A percentile compares a stretch with the other conserved stretches of the same genome.
Conservation (phyloP, 2,797 vertebrate species). For the Pempheris klunzingeri region DNA sequence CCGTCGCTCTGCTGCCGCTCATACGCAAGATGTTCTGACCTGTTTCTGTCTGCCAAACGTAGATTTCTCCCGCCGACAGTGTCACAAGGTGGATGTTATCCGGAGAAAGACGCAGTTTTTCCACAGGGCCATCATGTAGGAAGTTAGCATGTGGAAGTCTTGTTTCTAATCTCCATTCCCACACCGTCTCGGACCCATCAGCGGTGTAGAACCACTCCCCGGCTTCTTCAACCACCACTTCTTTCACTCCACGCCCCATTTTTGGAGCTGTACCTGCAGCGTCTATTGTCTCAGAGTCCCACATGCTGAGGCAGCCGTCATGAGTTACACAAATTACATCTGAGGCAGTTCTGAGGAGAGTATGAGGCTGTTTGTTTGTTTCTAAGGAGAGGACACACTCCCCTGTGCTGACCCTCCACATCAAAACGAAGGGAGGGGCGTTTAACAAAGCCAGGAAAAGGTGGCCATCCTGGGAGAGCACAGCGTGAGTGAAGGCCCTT, state of each 20-base stretch:
- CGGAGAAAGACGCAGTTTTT: slow-evolving; percentile 77
- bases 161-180: slow-evolving; percentile 78
- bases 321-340: slow-evolving; percentile 72
- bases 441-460: slow-evolving; percentile 83
- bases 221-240: slow-evolving; percentile 67
- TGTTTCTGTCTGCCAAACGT: slow-evolving; percentile 83
- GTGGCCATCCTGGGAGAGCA: slow-evolving; percentile 76
- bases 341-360: slow-evolving; percentile 73
- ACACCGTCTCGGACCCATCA: slow-evolving; percentile 83
- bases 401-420: slow-evolving; percentile 83
- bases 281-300: slow-evolving; percentile 82
- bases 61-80: slow-evolving; percentile 80
- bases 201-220: slow-evolving; percentile 79
- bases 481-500: slow-evolving; percentile 76
- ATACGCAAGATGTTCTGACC: slow-evolving; percentile 82
- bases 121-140: slow-evolving; percentile 78
- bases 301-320: slow-evolving; percentile 72
- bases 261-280: slow-evolving; percentile 72
- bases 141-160: slow-evolving; percentile 71
- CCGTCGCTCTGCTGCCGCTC: slow-evolving; percentile 67
- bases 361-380: slow-evolving; percentile 42
- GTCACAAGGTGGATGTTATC: slow-evolving; percentile 78
- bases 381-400: slow-evolving; percentile 85
- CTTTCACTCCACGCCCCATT: slow-evolving; percentile 73
- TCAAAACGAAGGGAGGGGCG: slow-evolving; percentile 74